phyloP scores from a whole-genome alignment of 1,140 invertebrate genomes.

The Venturia canescens region DNA sequence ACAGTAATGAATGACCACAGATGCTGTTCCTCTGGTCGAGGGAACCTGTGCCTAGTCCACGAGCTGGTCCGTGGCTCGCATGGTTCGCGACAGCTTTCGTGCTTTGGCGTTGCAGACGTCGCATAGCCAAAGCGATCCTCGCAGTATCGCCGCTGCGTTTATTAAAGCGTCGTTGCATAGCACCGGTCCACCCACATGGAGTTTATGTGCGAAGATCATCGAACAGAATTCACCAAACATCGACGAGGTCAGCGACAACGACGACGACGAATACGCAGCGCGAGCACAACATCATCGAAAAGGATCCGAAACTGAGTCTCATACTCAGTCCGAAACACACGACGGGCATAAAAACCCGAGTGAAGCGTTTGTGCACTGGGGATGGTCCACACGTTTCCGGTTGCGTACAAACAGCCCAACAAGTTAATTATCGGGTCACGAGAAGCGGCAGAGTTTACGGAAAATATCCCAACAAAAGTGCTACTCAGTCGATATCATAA shows the following conservation, averaged over 20 bases:
- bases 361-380: constrained; percentile 66
- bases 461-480: constrained; percentile 63
- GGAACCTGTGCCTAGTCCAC: constrained; percentile 57
- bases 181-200: constrained; percentile 37
- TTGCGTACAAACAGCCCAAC: constrained; percentile 52
- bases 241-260: constrained; percentile 10
- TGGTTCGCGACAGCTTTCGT: constrained; percentile 69
- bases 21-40: constrained; percentile 71
- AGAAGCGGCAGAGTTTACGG: constrained; percentile 74
- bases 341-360: constrained; percentile 57
- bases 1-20: constrained; percentile 52
- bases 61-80: constrained; percentile 68
- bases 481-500: constrained; percentile 25
- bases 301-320: constrained; percentile 51
- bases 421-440: constrained; percentile 69
- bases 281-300: constrained; percentile 24
- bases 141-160: constrained; percentile 62
- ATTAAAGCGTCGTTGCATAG: constrained; percentile 49
- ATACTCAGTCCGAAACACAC: constrained; percentile 54
- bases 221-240: constrained; percentile 12
- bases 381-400: constrained; percentile 62
- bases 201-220: not conserved
- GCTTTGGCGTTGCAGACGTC: constrained; percentile 67
- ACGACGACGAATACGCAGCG: constrained; percentile 5
- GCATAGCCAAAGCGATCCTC: constrained; percentile 61